Conservation (phyloP, 2,888 invertebrate species). For the Acutogordius australiensis region DNA sequence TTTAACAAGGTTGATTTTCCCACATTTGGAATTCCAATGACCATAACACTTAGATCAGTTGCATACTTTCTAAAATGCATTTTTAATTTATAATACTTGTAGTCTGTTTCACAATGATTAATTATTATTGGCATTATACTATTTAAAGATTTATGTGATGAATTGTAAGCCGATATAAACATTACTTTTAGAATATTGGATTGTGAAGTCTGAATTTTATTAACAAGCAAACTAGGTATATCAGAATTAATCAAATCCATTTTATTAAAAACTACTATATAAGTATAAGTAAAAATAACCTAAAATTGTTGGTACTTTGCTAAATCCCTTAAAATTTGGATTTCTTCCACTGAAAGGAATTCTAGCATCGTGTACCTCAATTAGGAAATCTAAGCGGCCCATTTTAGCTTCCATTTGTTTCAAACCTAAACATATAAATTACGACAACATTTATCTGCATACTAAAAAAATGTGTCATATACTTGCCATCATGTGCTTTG, state of each 20-base stretch:
- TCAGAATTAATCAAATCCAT: constrained; percentile 19
- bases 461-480: background rate
- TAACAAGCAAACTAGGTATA: background rate
- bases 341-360: constrained; percentile 21
- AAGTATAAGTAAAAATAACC: background rate
- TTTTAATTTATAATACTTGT: background rate
- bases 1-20: constrained; percentile 76
- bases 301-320: constrained; percentile 20
- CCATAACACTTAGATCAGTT: constrained; percentile 20
- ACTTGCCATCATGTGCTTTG: constrained; percentile 4
- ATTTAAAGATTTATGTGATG: background rate
- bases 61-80: constrained; percentile 19
- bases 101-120: background rate
- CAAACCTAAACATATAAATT: constrained; percentile 13
- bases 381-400: constrained; percentile 11
- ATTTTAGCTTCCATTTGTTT: constrained; percentile 14
- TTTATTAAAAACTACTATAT: constrained; percentile 19
- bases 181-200: background rate
- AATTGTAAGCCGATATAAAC: background rate
- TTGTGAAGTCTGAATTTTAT: background rate
- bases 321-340: constrained; percentile 18
- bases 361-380: constrained; percentile 21
- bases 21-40: constrained; percentile 58
- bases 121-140: background rate
- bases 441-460: too few relatives aligned